Conservation (phyloP, 2,797 vertebrate species). For the Pygocentrus nattereri region DNA sequence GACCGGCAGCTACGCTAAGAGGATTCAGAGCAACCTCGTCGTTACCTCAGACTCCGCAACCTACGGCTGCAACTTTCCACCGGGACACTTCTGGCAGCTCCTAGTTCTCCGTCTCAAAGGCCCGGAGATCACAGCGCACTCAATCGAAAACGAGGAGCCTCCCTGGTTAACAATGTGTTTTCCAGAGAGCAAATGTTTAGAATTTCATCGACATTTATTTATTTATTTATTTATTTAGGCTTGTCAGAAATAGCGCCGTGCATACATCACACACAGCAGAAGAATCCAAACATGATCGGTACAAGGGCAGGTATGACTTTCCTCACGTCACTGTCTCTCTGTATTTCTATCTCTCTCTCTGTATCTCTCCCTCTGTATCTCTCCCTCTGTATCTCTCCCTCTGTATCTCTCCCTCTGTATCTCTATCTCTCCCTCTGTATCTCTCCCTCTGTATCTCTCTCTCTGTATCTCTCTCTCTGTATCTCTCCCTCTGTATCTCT, state of each 20-base stretch:
- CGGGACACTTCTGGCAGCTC: constrained; percentile 54
- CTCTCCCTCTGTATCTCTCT: too few relatives aligned
- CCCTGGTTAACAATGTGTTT: constrained; percentile 65
- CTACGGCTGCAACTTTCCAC: constrained; percentile 58
- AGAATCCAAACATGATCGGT: background rate
- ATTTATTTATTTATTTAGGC: constrained; percentile 38
- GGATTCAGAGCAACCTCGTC: constrained; percentile 44
- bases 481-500: too few relatives aligned
- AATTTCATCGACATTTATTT: constrained; percentile 29
- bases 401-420: constrained; percentile 19
- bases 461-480: too few relatives aligned
- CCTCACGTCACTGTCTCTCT: constrained; percentile 10
- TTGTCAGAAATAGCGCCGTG: constrained; percentile 23
- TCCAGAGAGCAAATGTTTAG: constrained; percentile 62
- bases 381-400: too few relatives aligned
- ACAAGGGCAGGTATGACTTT: background rate
- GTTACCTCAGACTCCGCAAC: constrained; percentile 49
- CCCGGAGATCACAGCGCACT: constrained; percentile 65
- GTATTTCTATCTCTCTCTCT: too few relatives aligned
- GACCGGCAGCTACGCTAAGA: constrained; percentile 35
- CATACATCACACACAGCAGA: constrained; percentile 18
- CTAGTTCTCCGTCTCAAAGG: constrained; percentile 58
- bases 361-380: too few relatives aligned
- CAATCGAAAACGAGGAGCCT: constrained; percentile 49
- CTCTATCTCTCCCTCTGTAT: background rate